These are phyloP conservation scores for Apaloderma vittatum DNA, from an alignment of 2,113 vertebrate species.

Conservation along the genomic window DNA sequence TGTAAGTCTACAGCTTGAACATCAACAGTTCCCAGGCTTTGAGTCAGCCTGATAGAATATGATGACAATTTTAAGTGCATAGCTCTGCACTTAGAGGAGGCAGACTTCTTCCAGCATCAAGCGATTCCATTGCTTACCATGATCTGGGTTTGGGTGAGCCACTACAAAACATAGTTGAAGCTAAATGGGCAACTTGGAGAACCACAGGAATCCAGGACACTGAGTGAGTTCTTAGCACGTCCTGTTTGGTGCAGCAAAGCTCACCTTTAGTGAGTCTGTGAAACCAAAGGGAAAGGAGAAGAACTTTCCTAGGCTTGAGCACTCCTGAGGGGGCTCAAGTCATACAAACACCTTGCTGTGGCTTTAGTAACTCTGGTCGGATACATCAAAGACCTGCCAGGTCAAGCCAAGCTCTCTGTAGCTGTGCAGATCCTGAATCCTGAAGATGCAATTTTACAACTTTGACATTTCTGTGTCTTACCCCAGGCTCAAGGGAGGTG, in stretches of 20 bases:
- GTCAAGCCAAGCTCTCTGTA: not conserved
- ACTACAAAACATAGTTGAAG: not conserved
- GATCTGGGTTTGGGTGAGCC: not conserved
- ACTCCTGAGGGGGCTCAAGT: not conserved
- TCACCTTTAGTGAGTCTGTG: not conserved
- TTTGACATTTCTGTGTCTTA: not conserved
- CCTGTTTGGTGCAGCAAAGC: fast-evolving
- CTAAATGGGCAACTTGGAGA: not conserved
- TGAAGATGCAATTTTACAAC: not conserved
- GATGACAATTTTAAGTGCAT: not conserved
- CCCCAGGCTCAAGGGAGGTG: too few species aligned
- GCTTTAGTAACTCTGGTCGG: not conserved
- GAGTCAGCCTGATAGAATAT: not conserved
- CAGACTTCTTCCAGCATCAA: not conserved
- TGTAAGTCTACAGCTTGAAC: not conserved
- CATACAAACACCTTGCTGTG: not conserved
- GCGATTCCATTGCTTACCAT: not conserved
- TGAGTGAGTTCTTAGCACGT: not conserved
- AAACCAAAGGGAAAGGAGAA: not conserved
- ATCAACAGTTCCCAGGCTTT: not conserved
- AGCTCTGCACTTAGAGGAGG: not conserved
- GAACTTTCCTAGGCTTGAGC: not conserved
- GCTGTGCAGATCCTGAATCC: not conserved
- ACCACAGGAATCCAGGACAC: not conserved
- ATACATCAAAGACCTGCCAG: not conserved